These are phyloP conservation scores for Ibidorhyncha struthersii DNA, from an alignment of 2,113 vertebrate genomes.

Conservation along the genomic window DNA sequence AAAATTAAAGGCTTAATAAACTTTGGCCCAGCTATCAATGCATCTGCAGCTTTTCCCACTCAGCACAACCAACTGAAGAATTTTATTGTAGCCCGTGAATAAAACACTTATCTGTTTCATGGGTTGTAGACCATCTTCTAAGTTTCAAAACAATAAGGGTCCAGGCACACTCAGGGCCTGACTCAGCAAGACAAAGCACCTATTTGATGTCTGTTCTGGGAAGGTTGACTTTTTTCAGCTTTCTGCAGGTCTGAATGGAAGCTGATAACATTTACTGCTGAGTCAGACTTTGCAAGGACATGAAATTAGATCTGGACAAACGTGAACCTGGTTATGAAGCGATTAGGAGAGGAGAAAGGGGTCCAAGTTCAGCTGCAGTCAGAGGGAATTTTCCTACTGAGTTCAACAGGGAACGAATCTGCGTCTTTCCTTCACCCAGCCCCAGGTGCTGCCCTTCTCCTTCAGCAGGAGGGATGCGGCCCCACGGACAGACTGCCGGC, in stretches of 20 bases:
- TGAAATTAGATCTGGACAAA: neutral
- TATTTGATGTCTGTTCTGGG: neutral
- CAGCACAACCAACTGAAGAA: neutral
- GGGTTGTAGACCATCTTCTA: neutral
- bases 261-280: slow-evolving; percentile 40
- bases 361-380: neutral
- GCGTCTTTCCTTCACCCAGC: rapidly evolving
- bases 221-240: neutral
- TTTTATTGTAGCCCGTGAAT: neutral
- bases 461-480: neutral
- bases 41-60: neutral
- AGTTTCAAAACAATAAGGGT: slow-evolving; percentile 20
- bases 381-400: neutral
- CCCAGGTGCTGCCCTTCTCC: neutral
- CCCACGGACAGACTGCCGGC: neutral
- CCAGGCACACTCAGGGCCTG: slow-evolving; percentile 5
- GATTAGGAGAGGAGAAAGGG: neutral
- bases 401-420: neutral
- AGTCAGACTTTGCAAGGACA: slow-evolving; percentile 1
- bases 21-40: neutral
- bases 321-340: neutral
- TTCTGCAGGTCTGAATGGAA: slow-evolving; percentile 25
- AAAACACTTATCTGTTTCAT: neutral
- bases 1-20: neutral
- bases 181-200: slow-evolving; percentile 15